phyloP scores from a whole-genome alignment of 1,140 invertebrate genomes.

The Drosophila cardini region DNA sequence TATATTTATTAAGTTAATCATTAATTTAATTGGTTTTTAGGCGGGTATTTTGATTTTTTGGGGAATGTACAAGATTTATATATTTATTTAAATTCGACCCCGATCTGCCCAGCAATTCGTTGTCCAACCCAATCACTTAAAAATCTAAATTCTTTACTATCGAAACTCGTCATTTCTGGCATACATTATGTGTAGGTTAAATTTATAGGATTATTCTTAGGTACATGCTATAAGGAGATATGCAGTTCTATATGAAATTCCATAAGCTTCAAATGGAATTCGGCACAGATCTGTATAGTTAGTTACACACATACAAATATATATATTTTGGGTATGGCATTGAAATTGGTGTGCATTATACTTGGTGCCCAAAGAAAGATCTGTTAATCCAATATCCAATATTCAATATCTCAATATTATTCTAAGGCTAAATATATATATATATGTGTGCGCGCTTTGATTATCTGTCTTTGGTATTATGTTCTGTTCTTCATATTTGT shows the following conservation, averaged over 20 bases:
- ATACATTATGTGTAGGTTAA: background rate
- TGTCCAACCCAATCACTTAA: conserved; percentile 71
- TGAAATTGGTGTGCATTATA: conserved; percentile 8
- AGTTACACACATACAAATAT: background rate
- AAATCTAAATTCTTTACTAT: conserved; percentile 22
- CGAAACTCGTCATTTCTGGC: conserved; percentile 8
- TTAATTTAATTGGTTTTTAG: conserved; percentile 16
- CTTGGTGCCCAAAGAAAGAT: conserved; percentile 60
- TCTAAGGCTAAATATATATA: conserved; percentile 44
- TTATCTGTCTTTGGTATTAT: conserved; percentile 71
- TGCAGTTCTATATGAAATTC: background rate
- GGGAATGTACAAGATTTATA: conserved; percentile 45
- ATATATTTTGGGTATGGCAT: background rate
- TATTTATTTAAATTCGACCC: conserved; percentile 45
- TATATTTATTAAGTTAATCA: conserved; percentile 9
- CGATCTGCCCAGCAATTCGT: conserved; percentile 64
- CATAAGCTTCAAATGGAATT: background rate
- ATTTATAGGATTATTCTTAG: conserved; percentile 34
- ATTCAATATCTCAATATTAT: background rate
- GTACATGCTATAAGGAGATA: conserved; percentile 31
- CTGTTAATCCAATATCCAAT: conserved; percentile 14
- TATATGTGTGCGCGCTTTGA: conserved; percentile 69
- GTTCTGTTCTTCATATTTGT: conserved; percentile 18
- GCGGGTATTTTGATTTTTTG: conserved; percentile 3
- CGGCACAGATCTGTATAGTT: conserved; percentile 1